Percentiles rank a stretch among this genome's conserved stretches.
phyloP scores from a whole-genome alignment of 1,140 invertebrate genomes.

The Heliconius himera region DNA sequence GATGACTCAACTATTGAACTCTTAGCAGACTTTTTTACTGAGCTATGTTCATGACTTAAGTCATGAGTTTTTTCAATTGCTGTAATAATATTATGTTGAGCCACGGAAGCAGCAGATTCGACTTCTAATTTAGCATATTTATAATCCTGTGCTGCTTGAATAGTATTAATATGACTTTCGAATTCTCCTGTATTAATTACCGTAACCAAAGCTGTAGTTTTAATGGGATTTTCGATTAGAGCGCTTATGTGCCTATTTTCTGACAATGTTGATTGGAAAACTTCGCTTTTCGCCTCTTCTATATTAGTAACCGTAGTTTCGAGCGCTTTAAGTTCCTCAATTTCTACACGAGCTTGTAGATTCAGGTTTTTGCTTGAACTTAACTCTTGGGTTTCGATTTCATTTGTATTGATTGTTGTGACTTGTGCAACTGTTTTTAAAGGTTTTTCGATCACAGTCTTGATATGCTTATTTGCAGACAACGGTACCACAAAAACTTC shows the following conservation, averaged over 20 bases:
- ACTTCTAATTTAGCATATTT: not conserved
- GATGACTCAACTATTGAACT: conserved; percentile 6
- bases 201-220: not conserved
- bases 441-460: not conserved
- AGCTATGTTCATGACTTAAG: not conserved
- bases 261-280: not conserved
- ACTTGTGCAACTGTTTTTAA: not conserved
- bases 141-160: conserved; percentile 12
- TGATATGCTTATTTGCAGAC: not conserved
- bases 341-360: conserved; percentile 13
- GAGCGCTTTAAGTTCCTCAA: conserved; percentile 15
- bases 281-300: not conserved
- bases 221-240: not conserved
- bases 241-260: not conserved
- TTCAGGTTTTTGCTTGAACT: not conserved
- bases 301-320: not conserved
- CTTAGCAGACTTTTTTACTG: not conserved
- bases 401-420: too few relatives aligned
- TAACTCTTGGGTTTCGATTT: not conserved
- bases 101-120: not conserved
- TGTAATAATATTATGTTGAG: not conserved
- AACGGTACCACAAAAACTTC: not conserved
- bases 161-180: not conserved
- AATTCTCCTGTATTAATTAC: not conserved
- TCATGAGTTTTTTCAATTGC: not conserved